Base-by-base conservation (phyloP, 2,797 vertebrate genomes). In the Knipowitschia caucasica region DNA sequence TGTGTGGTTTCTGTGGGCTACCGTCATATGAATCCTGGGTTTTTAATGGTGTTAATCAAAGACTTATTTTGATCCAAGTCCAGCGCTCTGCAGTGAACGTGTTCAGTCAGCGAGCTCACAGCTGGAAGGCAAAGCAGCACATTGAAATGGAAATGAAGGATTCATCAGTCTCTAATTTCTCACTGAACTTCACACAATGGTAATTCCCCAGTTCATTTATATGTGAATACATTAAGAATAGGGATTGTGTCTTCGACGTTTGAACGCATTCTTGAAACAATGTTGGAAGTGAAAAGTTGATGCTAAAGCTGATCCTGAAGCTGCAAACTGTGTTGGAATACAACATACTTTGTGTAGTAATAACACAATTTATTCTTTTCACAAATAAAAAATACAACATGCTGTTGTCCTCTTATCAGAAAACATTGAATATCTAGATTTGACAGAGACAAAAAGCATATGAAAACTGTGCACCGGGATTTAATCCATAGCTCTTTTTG, bases 91-190 rank as follows among this genome's bases (percentile, higher is more conserved):
- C 77, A 84, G 88, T 73, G 73, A 88, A 86, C 89, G 83, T 84
- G 91, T 86, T 87, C 68, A 83, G 73, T 88, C 86, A 83, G 66
- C 26, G 71, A 77, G 84, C 81, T 66, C 68, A 70, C 75, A 71
- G 84, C 87, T 85, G 69, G 82, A 80, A 78, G 89, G 82, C 54
- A 69, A 54, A 27, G 24, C 56, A 50, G 42, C 30, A 26, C 70
- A 84, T 92, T 86, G 90, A 90, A 89, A 91, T 86, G 86, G 83
- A 91, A 92, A 92, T 83, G 50, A 83, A 53, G 5, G 40, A 72
- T 54, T 59, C 73, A 78, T 82, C 81, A 86, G 84, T 80, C 86
- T 72, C 69, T 71, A 65, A 12, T 21, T 40, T 52, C 57, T 56
- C 52, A 42, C 57, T 67, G 53, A 58, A 59, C 40, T 26, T 69